Conservation (phyloP, 2,888 invertebrate genomes). For the Drosophila longiperda region DNA sequence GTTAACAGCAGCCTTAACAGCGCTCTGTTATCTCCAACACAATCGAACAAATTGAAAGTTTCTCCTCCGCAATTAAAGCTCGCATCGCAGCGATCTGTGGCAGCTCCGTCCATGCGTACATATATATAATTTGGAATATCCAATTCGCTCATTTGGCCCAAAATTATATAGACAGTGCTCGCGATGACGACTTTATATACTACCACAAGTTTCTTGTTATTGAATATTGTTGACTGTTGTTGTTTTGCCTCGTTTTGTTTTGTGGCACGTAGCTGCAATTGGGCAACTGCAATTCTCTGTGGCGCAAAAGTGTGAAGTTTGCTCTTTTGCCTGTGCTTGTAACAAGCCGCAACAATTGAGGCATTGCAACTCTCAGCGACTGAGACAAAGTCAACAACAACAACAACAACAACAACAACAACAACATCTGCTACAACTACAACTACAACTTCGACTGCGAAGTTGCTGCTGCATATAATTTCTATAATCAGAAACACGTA, state of each 20-base stretch:
- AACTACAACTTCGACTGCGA: neutral
- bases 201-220: constrained; percentile 25
- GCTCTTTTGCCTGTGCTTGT: constrained; percentile 30
- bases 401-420: constrained; percentile 12
- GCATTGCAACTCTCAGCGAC: constrained; percentile 43
- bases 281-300: constrained; percentile 43
- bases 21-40: constrained; percentile 70
- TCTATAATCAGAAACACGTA: constrained; percentile 85
- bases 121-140: constrained; percentile 69
- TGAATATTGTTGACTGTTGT: constrained; percentile 12
- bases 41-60: constrained; percentile 72
- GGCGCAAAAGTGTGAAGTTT: constrained; percentile 80
- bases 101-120: constrained; percentile 12
- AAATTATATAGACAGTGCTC: constrained; percentile 70
- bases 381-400: constrained; percentile 4
- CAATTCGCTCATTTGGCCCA: constrained; percentile 70
- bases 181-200: constrained; percentile 72
- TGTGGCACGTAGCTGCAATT: constrained; percentile 56
- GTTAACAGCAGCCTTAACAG: constrained; percentile 56
- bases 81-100: constrained; percentile 36
- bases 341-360: constrained; percentile 64
- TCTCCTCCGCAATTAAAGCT: constrained; percentile 66
- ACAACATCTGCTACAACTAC: neutral
- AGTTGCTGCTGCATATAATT: constrained; percentile 76
- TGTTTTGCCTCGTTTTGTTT: constrained; percentile 4